Conservation (phyloP, 2,113 vertebrate genomes). For the Nothoprocta perdicaria region DNA sequence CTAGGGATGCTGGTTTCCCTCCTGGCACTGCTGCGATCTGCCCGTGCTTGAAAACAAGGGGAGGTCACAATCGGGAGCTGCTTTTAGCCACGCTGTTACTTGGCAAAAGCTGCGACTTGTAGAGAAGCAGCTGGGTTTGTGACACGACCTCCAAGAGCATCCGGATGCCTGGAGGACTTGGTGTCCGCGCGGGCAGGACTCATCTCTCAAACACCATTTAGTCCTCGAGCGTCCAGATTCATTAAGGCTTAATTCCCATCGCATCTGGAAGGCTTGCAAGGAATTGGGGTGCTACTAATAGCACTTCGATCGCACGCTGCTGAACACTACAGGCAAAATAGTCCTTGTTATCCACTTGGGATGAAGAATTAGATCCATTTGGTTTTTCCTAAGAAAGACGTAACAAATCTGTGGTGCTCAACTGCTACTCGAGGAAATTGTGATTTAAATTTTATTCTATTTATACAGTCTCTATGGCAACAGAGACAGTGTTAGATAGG, state of each 20-base stretch:
- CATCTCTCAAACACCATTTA: not conserved
- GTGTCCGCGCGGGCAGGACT: accelerated
- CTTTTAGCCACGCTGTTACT: not conserved
- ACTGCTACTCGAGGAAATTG: conserved; percentile 38
- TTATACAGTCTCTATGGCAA: conserved; percentile 86
- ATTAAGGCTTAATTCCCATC: not conserved
- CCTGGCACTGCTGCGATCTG: not conserved
- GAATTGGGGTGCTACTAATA: not conserved
- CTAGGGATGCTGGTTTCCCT: not conserved
- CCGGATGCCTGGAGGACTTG: not conserved
- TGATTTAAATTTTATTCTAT: conserved; percentile 76
- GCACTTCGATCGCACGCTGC: not conserved
- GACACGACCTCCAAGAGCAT: not conserved
- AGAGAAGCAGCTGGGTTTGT: not conserved
- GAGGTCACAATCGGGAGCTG: not conserved
- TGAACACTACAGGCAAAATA: not conserved
- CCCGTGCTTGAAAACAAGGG: not conserved
- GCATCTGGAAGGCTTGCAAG: accelerated
- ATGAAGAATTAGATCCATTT: not conserved
- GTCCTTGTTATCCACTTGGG: not conserved
- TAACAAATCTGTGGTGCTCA: not conserved
- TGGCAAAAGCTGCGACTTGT: not conserved
- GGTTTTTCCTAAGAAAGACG: not conserved
- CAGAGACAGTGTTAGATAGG: conserved; percentile 62
- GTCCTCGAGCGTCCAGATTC: not conserved